Evolutionary conservation across 2,888 invertebrate species (phyloP), one percentile per base, ranked within the genome.

Genomic region (Matsumyia berberina): DNA sequence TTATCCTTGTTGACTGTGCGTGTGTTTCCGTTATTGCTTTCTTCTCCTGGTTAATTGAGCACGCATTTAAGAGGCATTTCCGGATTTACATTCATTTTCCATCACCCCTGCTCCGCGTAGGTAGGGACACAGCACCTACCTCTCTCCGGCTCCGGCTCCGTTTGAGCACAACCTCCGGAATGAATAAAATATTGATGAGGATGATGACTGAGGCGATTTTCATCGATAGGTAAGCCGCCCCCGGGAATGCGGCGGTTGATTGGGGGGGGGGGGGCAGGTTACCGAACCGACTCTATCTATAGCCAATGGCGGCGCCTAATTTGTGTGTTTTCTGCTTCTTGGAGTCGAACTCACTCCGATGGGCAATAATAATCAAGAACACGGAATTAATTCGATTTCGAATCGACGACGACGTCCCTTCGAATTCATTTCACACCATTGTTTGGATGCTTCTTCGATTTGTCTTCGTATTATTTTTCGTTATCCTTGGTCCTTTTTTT

Each of bases 1-100:
- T 85, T 79, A 83, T 83, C 83, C 67, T 62, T 83, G 83, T 79
- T 83, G 83, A 69, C 57, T 62, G 73, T 83, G 83, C 78, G 78
- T 83, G 78, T 78, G 62, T 60, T 82, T 72, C 49, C 46, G 72
- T 77, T 77, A 76, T 62, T 83, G 62, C 42, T 72, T 77, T 77
- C 72, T 62, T 73, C 78, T 73, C 57, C 35, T 73, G 79, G 73
- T 79, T 85, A 85, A 85, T 85, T 85, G 85, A 80, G 80, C 80
- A 80, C 74, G 79, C 85, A 74, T 79, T 85, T 85, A 76, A 76
- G 79, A 85, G 80, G 85, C 46, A 80, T 80, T 85, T 80, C 66
- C 74, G 74, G 64, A 70, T 85, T 72, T 76, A 70, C 64, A 80
- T 70, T 69, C 57, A 74, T 77, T 72, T 53, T 67, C 49, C 24